Evolutionary conservation across 2,888 invertebrate species (phyloP).

Genomic region (Limnephilus auricula): DNA sequence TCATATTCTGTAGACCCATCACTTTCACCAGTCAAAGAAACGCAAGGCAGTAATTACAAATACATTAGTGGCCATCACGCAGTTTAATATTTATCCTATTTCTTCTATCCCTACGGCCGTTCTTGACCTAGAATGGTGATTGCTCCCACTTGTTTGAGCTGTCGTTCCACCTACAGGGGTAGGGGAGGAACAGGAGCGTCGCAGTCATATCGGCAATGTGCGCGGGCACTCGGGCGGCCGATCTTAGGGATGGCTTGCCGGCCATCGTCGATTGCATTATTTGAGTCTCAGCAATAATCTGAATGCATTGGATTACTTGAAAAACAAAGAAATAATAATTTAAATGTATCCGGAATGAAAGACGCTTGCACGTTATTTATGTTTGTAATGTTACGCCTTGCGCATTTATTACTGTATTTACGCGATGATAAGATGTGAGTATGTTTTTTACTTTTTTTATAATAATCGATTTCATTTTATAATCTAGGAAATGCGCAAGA

Average conservation of each 20-base stretch:
- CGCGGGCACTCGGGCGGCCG: background rate
- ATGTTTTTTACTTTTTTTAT: too few species aligned
- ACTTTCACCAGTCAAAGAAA: slow-evolving; percentile 38
- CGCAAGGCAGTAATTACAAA: slow-evolving; percentile 30
- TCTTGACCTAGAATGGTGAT: slow-evolving; percentile 56
- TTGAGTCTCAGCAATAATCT: background rate
- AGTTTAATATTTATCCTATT: background rate
- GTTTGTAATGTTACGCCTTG: too few species aligned
- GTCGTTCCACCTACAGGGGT: background rate
- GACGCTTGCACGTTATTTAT: too few species aligned
- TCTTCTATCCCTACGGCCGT: background rate
- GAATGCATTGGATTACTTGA: background rate
- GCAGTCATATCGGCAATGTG: background rate
- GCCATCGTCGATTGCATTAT: background rate
- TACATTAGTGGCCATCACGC: slow-evolving; percentile 37
- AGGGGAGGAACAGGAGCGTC: background rate
- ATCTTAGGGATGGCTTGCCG: background rate
- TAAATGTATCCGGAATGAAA: too few species aligned
- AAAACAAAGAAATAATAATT: too few species aligned
- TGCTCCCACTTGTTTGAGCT: slow-evolving; percentile 49
- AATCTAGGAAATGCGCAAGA: too few species aligned
- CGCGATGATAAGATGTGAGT: too few species aligned
- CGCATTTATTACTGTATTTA: too few species aligned
- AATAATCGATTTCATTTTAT: too few species aligned
- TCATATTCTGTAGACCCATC: slow-evolving; percentile 36